Conservation (phyloP, 2,113 vertebrate genomes). For the Prietella phreatophila region DNA sequence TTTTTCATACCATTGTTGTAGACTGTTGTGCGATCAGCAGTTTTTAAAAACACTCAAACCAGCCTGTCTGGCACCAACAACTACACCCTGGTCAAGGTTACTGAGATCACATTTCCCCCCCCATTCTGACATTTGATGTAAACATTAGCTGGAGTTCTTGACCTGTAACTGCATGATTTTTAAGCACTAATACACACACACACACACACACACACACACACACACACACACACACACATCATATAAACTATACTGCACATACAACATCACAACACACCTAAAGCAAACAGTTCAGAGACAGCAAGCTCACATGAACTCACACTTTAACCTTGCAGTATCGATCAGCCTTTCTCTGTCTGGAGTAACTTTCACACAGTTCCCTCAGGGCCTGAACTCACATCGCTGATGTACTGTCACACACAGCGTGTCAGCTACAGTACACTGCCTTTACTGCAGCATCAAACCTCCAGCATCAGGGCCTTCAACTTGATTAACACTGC, state of each 20-base stretch:
- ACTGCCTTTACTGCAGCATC: neutral
- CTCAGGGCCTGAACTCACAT: slow-evolving; percentile 5
- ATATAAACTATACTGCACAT: neutral
- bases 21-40: neutral
- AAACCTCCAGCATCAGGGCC: neutral
- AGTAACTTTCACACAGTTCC: slow-evolving; percentile 33
- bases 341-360: slow-evolving; percentile 29
- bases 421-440: slow-evolving; percentile 12
- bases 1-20: neutral
- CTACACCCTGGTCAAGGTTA: neutral
- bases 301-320: neutral
- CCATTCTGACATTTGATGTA: neutral
- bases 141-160: neutral
- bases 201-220: neutral
- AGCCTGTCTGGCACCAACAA: neutral
- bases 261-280: no score
- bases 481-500: neutral
- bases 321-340: slow-evolving; percentile 38
- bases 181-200: no score
- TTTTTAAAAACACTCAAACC: neutral
- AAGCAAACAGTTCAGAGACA: no score
- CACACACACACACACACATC: neutral
- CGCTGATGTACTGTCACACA: slow-evolving; percentile 14
- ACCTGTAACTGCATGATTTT: neutral
- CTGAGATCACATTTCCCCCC: neutral